phyloP scores from a whole-genome alignment of 2,888 invertebrate genomes.

The Agrotis clavis region DNA sequence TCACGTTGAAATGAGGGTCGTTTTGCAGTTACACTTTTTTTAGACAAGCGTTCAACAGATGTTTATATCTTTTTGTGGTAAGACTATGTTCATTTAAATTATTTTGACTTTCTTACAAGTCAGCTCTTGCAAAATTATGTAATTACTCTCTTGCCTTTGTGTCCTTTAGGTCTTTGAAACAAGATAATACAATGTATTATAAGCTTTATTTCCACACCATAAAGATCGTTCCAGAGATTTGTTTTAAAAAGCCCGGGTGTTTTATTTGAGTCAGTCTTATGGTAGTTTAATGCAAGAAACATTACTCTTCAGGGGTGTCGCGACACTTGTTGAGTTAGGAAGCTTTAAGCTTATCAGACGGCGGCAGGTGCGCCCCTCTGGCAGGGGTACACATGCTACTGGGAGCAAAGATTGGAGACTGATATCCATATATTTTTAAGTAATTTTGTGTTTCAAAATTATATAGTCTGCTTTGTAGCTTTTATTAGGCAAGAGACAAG shows the following conservation, averaged over 20 bases:
- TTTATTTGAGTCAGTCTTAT: conserved; percentile 10
- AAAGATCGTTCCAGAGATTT: conserved; percentile 1
- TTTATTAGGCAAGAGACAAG: too few relatives aligned
- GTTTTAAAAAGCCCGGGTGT: conserved; percentile 13
- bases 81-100: too few relatives aligned
- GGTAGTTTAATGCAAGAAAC: conserved; percentile 37
- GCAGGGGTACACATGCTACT: neutral
- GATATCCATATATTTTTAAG: conserved; percentile 17
- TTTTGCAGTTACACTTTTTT: too few relatives aligned
- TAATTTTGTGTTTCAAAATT: neutral
- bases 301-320: conserved; percentile 61
- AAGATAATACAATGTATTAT: neutral
- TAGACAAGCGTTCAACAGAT: too few relatives aligned
- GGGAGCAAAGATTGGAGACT: neutral
- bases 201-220: neutral
- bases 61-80: too few relatives aligned
- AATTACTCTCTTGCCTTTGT: too few relatives aligned
- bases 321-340: conserved; percentile 74
- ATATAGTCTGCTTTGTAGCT: neutral
- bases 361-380: conserved; percentile 66
- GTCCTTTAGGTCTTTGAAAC: neutral
- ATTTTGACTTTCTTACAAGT: too few relatives aligned
- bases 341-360: conserved; percentile 71
- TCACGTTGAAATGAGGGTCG: too few relatives aligned
- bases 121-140: too few relatives aligned